These are phyloP conservation scores for Notothenia coriiceps DNA, from an alignment of 2,113 vertebrate species.

Conservation along the genomic window DNA sequence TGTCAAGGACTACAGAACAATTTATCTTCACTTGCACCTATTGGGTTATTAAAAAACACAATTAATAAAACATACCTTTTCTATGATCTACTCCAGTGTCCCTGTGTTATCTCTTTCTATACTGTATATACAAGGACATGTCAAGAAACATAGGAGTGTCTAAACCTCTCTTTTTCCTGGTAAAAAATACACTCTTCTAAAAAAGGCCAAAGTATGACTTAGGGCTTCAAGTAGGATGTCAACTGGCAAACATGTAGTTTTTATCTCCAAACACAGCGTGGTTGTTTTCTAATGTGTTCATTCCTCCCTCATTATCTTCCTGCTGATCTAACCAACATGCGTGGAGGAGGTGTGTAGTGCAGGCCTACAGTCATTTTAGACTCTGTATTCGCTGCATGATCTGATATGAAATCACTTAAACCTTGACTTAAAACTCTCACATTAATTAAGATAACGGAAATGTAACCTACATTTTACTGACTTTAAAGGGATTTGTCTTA, in stretches of 20 bases:
- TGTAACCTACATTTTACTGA: neutral
- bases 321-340: neutral
- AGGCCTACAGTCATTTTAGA: neutral
- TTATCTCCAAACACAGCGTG: neutral
- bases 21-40: neutral
- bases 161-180: neutral
- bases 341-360: neutral
- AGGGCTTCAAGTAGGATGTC: neutral
- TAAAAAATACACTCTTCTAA: neutral
- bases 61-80: neutral
- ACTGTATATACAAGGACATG: neutral
- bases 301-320: neutral
- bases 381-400: neutral
- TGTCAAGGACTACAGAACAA: neutral
- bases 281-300: neutral
- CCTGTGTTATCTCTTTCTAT: neutral
- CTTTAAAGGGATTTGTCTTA: too few relatives aligned
- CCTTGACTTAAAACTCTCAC: neutral
- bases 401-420: neutral
- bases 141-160: neutral
- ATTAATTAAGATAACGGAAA: neutral
- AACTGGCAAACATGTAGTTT: neutral
- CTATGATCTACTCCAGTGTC: neutral
- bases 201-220: neutral
- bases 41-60: neutral